Evolutionary conservation across 2,113 vertebrate genomes (phyloP).

Genomic region (Diadophis punctatus): DNA sequence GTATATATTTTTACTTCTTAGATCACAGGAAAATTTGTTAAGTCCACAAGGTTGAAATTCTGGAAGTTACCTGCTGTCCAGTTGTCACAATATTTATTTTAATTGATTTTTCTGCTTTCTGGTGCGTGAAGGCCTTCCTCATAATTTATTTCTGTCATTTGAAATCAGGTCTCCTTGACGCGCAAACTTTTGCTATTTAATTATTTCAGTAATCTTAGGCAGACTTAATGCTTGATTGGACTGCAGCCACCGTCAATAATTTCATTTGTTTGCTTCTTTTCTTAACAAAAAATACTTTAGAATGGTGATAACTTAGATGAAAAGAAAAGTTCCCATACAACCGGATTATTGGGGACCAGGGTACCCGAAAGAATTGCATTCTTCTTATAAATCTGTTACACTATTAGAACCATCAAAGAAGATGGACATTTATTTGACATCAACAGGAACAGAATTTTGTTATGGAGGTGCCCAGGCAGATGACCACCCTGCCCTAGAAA

Average conservation of each 20-base stretch:
- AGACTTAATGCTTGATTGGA: neutral
- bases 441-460: neutral
- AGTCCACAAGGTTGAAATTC: neutral
- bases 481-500: neutral
- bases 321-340: neutral
- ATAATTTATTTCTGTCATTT: neutral
- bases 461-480: neutral
- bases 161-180: neutral
- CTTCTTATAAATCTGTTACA: neutral
- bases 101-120: neutral
- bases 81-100: neutral
- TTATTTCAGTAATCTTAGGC: neutral
- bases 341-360: neutral
- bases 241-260: too few relatives aligned
- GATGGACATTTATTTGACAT: neutral
- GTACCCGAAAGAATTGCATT: neutral
- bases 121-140: neutral
- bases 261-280: neutral
- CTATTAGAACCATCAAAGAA: neutral
- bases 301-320: neutral
- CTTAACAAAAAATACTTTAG: neutral
- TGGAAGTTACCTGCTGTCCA: neutral
- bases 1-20: conserved; percentile 1
- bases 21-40: neutral
- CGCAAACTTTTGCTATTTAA: neutral